Conservation (phyloP, 2,888 invertebrate genomes). For the Cryptocheilus praepositus region DNA sequence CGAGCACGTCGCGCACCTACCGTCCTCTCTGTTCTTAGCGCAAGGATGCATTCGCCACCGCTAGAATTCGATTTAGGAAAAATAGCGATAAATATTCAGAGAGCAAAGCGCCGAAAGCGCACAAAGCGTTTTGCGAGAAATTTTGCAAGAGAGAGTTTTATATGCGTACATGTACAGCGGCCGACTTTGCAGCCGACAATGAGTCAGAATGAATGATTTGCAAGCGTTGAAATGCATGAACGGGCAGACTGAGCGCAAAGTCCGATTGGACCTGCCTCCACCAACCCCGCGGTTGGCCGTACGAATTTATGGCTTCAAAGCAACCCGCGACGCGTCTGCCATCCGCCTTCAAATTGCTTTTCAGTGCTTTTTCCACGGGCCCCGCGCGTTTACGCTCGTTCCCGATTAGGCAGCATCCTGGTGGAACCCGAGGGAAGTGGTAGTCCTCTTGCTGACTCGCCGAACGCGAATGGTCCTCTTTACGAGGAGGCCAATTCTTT, state of each 20-base stretch:
- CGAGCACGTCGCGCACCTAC: too few species aligned
- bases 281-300: slow-evolving; percentile 13
- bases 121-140: too few species aligned
- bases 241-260: slow-evolving; percentile 55
- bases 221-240: slow-evolving; percentile 64
- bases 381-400: slow-evolving; percentile 9
- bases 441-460: too few species aligned
- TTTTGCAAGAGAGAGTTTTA: slow-evolving; percentile 23
- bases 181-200: slow-evolving; percentile 51
- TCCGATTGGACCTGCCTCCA: slow-evolving; percentile 54
- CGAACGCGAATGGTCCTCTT: too few species aligned
- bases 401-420: slow-evolving; percentile 36
- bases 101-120: slow-evolving; percentile 15
- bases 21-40: too few species aligned
- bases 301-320: slow-evolving; percentile 58
- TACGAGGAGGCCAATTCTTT: too few species aligned
- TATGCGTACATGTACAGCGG: slow-evolving; percentile 38
- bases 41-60: slow-evolving; percentile 41
- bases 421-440: slow-evolving; percentile 13
- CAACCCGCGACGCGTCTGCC: slow-evolving; percentile 53
- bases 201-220: slow-evolving; percentile 61
- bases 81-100: slow-evolving; percentile 59
- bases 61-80: slow-evolving; percentile 53
- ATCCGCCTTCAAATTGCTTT: slow-evolving; percentile 56
- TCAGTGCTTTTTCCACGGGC: slow-evolving; percentile 51